Percentiles rank a stretch among this genome's conserved stretches.
phyloP scores from a whole-genome alignment of 2,797 vertebrate genomes.

The Melanotaenia pygmaea region DNA sequence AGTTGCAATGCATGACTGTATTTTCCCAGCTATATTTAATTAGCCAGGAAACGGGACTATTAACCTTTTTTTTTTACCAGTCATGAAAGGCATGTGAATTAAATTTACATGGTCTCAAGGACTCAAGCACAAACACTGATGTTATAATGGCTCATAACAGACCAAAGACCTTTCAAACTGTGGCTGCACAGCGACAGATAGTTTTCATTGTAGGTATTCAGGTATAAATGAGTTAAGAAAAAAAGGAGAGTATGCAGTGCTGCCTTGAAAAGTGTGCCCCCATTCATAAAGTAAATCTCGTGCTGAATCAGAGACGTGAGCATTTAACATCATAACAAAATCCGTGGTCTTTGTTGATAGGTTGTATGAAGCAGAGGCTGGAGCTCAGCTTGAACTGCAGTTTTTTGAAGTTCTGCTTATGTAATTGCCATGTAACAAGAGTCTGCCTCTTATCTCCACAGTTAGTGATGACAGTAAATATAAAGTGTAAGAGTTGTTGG shows the following conservation, averaged over 20 bases:
- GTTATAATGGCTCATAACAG: too few relatives aligned
- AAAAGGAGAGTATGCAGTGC: too few relatives aligned
- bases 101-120: constrained; percentile 36
- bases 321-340: constrained; percentile 47
- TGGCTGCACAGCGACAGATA: too few relatives aligned
- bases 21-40: constrained; percentile 35
- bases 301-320: constrained; percentile 54
- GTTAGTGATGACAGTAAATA: constrained; percentile 47
- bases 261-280: too few relatives aligned
- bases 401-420: constrained; percentile 33
- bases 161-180: too few relatives aligned
- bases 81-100: constrained; percentile 27
- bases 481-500: constrained; percentile 33
- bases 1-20: not conserved
- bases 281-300: constrained; percentile 34
- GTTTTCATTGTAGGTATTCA: too few relatives aligned
- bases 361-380: constrained; percentile 3
- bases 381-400: constrained; percentile 30
- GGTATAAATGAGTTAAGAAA: too few relatives aligned
- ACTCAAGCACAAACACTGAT: too few relatives aligned
- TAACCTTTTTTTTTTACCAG: not conserved
- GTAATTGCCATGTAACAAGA: constrained; percentile 36
- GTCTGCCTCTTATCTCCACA: constrained; percentile 29
- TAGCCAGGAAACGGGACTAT: constrained; percentile 28
- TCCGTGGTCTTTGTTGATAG: constrained; percentile 5